These are phyloP conservation scores for Harpagifer antarcticus DNA, from an alignment of 2,797 vertebrate genomes.

Conservation along the genomic window DNA sequence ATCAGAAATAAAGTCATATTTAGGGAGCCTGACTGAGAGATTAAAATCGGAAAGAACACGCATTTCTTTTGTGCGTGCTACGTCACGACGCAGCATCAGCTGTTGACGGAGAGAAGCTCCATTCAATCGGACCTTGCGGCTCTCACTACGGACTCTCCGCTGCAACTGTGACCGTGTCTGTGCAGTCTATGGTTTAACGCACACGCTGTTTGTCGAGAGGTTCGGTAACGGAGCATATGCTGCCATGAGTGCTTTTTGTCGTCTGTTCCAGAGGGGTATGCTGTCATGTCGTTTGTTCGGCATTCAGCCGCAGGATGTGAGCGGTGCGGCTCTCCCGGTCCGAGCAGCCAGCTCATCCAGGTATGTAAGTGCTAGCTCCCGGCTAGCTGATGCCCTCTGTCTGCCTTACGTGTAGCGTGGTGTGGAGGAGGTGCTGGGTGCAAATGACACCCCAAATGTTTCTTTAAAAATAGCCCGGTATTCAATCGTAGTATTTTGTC, in stretches of 20 bases:
- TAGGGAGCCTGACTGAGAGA: too few relatives aligned
- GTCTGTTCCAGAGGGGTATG: slow-evolving; percentile 70
- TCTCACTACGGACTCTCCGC: background rate
- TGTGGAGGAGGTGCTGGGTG: background rate
- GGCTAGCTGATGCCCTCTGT: slow-evolving; percentile 62
- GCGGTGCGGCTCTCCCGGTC: slow-evolving; percentile 36
- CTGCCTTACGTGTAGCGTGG: background rate
- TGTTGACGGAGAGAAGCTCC: slow-evolving; percentile 42
- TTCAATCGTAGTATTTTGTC: background rate
- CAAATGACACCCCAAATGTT: background rate
- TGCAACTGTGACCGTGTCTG: slow-evolving; percentile 4
- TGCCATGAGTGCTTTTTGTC: slow-evolving; percentile 79
- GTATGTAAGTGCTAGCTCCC: slow-evolving; percentile 49
- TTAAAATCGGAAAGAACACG: rapidly evolving
- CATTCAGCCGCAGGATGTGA: slow-evolving; percentile 55
- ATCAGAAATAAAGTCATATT: too few relatives aligned
- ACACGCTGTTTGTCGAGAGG: slow-evolving; percentile 58
- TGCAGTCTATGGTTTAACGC: background rate
- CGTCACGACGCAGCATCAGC: slow-evolving; percentile 75
- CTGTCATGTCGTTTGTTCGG: slow-evolving; percentile 50
- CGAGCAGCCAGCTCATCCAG: slow-evolving; percentile 75
- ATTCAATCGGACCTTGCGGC: slow-evolving; percentile 39
- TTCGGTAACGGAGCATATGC: slow-evolving; percentile 47
- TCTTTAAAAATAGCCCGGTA: background rate
- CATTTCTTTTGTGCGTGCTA: background rate